Evolutionary conservation across 2,797 vertebrate species (phyloP).

Genomic region (Apogon hyalosoma): DNA sequence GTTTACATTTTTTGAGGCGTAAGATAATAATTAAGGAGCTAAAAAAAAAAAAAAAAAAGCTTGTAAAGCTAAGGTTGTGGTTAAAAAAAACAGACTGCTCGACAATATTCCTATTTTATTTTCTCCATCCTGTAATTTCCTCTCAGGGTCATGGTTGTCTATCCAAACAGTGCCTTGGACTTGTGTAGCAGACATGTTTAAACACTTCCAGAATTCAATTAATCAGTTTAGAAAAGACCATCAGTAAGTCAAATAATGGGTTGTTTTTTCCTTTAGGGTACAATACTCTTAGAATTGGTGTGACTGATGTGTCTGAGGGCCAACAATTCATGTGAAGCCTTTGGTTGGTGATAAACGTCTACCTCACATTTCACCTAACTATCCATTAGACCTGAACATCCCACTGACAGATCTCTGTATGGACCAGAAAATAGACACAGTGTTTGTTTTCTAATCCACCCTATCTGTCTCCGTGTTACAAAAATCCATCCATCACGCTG

Average conservation of each 20-base stretch:
- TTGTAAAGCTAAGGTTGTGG: background rate
- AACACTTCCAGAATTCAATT: conserved; percentile 35
- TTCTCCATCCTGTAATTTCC: conserved; percentile 48
- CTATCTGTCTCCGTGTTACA: conserved; percentile 37
- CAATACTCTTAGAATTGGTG: conserved; percentile 35
- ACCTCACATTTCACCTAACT: conserved; percentile 51
- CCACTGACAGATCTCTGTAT: conserved; percentile 52
- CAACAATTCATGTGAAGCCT: conserved; percentile 56
- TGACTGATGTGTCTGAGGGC: conserved; percentile 74
- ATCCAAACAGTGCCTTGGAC: conserved; percentile 36
- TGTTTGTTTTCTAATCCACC: conserved; percentile 50
- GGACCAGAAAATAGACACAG: conserved; percentile 24
- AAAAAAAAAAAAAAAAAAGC: background rate
- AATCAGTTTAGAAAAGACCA: conserved; percentile 58
- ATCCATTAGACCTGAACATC: conserved; percentile 56
- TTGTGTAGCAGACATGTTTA: conserved; percentile 49
- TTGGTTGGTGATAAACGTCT: conserved; percentile 54
- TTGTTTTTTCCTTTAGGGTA: conserved; percentile 58
- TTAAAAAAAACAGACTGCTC: conserved; percentile 24
- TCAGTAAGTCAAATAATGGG: conserved; percentile 60
- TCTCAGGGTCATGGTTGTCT: conserved; percentile 36
- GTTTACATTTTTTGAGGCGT: conserved; percentile 66
- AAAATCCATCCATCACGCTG: conserved; percentile 57
- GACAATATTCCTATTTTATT: conserved; percentile 27
- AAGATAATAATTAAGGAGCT: conserved; percentile 56